Evolutionary conservation across 2,888 invertebrate species (phyloP).

Genomic region (Apodemia duryi): DNA sequence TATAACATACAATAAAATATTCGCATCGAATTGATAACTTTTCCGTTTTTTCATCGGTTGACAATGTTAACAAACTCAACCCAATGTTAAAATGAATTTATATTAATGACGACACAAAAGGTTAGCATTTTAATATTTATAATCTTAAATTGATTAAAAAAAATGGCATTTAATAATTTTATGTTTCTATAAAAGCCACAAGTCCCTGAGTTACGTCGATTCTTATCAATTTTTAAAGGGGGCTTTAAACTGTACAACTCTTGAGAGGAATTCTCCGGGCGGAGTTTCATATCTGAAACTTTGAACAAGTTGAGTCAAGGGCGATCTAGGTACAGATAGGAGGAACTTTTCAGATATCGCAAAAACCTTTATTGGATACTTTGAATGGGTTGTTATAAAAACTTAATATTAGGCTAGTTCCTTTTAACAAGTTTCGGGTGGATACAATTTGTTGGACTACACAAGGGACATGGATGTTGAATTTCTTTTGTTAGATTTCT

Average conservation of each 20-base stretch:
- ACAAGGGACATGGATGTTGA: no score
- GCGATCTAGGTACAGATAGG: background rate
- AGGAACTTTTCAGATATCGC: conserved; percentile 9
- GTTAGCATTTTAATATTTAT: no score
- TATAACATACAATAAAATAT: no score
- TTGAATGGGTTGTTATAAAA: conserved; percentile 7
- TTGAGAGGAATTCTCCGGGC: conserved; percentile 4
- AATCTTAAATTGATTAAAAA: background rate
- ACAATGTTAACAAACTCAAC: no score
- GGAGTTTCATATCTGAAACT: conserved; percentile 7
- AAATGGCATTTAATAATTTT: background rate
- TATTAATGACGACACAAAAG: no score
- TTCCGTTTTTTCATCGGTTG: no score
- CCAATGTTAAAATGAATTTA: no score
- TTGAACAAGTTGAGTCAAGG: conserved; percentile 10
- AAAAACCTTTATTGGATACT: conserved; percentile 10
- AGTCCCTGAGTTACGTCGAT: conserved; percentile 3
- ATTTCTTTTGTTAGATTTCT: no score
- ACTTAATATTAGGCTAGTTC: background rate
- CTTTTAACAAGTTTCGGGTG: background rate
- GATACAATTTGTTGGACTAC: background rate
- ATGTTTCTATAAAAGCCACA: background rate
- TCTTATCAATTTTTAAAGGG: conserved; percentile 4
- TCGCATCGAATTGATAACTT: no score
- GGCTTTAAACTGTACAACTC: conserved; percentile 8